These are phyloP conservation scores for Calephelis virginiensis DNA, from an alignment of 1,140 invertebrate species.

Conservation along the genomic window DNA sequence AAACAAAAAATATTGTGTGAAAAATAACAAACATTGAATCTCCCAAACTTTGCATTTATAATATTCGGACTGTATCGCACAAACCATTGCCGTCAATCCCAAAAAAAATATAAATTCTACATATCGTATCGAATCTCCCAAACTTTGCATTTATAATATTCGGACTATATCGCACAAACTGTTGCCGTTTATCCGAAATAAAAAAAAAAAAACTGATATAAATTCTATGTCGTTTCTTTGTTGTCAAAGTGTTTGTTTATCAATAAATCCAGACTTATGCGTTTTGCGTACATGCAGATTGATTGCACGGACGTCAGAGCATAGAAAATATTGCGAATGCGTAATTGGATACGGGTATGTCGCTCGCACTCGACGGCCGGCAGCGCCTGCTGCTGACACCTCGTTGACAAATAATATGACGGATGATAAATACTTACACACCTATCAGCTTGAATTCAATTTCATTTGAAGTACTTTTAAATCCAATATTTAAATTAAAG, in stretches of 20 bases:
- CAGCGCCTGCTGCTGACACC: conserved; percentile 58
- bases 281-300: conserved; percentile 44
- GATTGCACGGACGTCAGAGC: conserved; percentile 61
- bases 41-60: no score
- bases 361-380: conserved; percentile 52
- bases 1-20: no score
- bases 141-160: no score
- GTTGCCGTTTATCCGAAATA: no score
- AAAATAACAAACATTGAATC: no score
- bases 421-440: conserved; percentile 60
- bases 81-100: no score
- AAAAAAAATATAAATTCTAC: no score
- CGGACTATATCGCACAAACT: no score
- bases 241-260: conserved; percentile 7
- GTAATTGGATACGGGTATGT: conserved; percentile 66
- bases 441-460: conserved; percentile 53
- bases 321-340: conserved; percentile 74
- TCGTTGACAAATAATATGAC: conserved; percentile 71
- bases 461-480: conserved; percentile 38
- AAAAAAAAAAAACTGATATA: no score
- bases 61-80: no score
- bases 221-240: not conserved
- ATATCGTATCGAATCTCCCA: no score
- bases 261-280: conserved; percentile 22
- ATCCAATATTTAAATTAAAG: conserved; percentile 6